Conservation (phyloP, 2,888 invertebrate genomes). For the Euphydryas editha region DNA sequence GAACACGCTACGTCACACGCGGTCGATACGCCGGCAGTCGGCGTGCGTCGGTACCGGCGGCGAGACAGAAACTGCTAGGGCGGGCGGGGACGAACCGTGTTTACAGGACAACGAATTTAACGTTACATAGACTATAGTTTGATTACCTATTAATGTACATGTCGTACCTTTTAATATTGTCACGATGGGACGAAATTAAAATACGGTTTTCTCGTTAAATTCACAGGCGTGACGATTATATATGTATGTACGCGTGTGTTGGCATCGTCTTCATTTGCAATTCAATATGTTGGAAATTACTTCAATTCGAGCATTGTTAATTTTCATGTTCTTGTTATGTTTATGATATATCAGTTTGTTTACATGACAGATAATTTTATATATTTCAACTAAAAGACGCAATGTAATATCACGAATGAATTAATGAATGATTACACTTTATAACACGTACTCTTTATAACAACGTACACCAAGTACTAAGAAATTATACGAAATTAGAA, state of each 20-base stretch:
- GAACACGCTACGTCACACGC: conserved; percentile 55
- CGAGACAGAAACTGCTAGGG: conserved; percentile 61
- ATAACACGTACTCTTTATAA: too few relatives aligned
- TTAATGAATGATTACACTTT: too few relatives aligned
- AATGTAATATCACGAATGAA: too few relatives aligned
- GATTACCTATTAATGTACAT: conserved; percentile 22
- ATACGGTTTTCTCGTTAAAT: conserved; percentile 1
- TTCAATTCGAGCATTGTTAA: conserved; percentile 12
- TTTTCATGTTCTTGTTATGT: conserved; percentile 8
- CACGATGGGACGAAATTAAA: not conserved
- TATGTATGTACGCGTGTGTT: conserved; percentile 4
- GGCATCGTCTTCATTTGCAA: conserved; percentile 13
- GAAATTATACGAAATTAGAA: too few relatives aligned
- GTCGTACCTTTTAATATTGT: conserved; percentile 14
- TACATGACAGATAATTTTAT: not conserved
- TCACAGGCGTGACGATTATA: not conserved
- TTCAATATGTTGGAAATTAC: conserved; percentile 18
- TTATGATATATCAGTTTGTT: not conserved
- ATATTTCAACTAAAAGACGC: too few relatives aligned
- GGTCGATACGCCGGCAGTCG: conserved; percentile 53
- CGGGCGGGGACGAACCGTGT: conserved; percentile 55
- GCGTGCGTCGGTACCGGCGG: conserved; percentile 63
- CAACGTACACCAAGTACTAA: too few relatives aligned
- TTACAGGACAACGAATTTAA: conserved; percentile 41
- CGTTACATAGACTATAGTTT: conserved; percentile 30